These are phyloP conservation scores for Ochropleura leucogaster DNA, from an alignment of 2,888 invertebrate species.

Conservation along the genomic window DNA sequence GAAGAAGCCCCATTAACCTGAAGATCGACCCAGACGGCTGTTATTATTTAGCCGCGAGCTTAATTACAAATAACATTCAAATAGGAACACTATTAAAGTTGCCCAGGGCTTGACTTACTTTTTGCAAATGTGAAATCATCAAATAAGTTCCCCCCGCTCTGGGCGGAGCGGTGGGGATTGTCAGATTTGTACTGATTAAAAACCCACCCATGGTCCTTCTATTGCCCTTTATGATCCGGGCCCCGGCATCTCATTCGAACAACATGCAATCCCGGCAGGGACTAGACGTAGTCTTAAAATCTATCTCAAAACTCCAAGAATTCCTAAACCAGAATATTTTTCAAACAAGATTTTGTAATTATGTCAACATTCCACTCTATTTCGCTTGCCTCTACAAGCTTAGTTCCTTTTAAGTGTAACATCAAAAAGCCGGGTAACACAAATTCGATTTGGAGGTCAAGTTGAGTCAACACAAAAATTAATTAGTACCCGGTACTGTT, in stretches of 20 bases:
- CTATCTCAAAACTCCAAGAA: neutral
- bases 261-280: too few species aligned
- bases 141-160: too few species aligned
- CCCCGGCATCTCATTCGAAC: too few species aligned
- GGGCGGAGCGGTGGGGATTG: too few species aligned
- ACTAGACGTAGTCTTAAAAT: conserved; percentile 12
- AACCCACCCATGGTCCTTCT: too few species aligned
- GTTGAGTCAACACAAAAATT: conserved; percentile 39
- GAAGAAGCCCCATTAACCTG: too few species aligned
- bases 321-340: conserved; percentile 10
- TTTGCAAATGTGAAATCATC: too few species aligned
- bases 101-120: neutral
- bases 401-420: conserved; percentile 16
- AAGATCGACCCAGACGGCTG: too few species aligned
- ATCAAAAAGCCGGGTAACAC: conserved; percentile 23
- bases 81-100: conserved; percentile 13
- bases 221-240: too few species aligned
- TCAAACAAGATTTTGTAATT: conserved; percentile 34
- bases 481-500: conserved; percentile 31
- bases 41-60: too few species aligned
- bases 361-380: conserved; percentile 10
- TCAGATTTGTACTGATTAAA: too few species aligned
- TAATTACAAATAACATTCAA: conserved; percentile 19
- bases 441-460: conserved; percentile 40
- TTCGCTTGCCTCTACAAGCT: neutral